Evolutionary conservation across 2,797 vertebrate genomes (phyloP), one percentile per base, ranked within the genome.

Genomic region (Gastrophryne carolinensis): DNA sequence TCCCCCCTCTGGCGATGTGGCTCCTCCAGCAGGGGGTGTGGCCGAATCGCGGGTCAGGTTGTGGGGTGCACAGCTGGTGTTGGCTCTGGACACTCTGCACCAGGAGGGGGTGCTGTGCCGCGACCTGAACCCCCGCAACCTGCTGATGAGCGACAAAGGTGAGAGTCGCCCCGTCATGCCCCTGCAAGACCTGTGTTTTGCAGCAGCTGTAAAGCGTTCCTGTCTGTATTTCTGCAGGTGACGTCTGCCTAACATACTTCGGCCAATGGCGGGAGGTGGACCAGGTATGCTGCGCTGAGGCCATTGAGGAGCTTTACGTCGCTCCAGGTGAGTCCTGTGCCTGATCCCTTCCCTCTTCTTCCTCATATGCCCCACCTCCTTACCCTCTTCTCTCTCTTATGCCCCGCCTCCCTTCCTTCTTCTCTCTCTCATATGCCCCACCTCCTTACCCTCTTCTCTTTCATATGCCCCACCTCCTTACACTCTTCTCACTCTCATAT

Each of bases 251-350:
- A 86, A 98, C 96, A 0, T 99, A 97, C 84, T 98, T 99, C 78
- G 95, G 97, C 80, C 97, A 98, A 84, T 99, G 98, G 98, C 93
- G 95, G n/a, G 96, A 99, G 50, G 95, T 98, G 82, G 95, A 98
- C 84, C 89, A 91, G 7, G 93, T 91, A 70, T 94, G 87, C 57
- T 91, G 90, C 88, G 83, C 84, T 39, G 92, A 88, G 84, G 94
- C 97, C 1, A 79, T 71, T 79, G 94, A 98, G 47, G 85, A 93
- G 74, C 92, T 99, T 82, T 98, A 99, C 84, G 94, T 96, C 19
- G 97, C 96, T 66, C 98, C 98, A 91, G 98, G 98, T 97, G 88
- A 90, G 81, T 9, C 2, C 11, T 17, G 7, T 56, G n/a, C n/a
- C n/a, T n/a, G n/a, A n/a, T n/a, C n/a, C n/a, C n/a, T n/a, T n/a